Percentiles rank a stretch among this genome's conserved stretches.
These are phyloP conservation scores for Aplodontia rufa DNA, from an alignment of 2,113 vertebrate species.

Conservation along the genomic window DNA sequence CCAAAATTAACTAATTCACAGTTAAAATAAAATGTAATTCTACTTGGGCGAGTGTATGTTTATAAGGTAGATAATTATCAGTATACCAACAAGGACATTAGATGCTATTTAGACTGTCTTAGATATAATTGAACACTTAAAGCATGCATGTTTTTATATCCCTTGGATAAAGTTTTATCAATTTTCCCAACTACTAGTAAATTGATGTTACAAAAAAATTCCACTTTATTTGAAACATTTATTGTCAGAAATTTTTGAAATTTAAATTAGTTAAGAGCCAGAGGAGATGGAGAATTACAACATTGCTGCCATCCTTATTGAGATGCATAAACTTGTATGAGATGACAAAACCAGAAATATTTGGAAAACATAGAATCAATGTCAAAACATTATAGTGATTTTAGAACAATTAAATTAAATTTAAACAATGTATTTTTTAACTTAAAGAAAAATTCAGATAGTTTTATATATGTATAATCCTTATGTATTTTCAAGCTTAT, in stretches of 20 bases:
- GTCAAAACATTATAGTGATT: not conserved
- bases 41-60: not conserved
- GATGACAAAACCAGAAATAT: not conserved
- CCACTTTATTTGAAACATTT: not conserved
- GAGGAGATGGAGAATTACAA: not conserved
- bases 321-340: not conserved
- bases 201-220: not conserved
- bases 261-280: not conserved
- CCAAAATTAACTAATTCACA: not conserved
- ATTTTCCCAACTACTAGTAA: not conserved
- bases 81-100: not conserved
- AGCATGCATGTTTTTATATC: not conserved
- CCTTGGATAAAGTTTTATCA: not conserved
- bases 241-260: not conserved
- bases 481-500: not conserved
- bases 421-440: not conserved
- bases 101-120: not conserved
- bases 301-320: not conserved
- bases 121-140: not conserved
- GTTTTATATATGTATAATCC: not conserved
- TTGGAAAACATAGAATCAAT: not conserved
- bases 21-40: constrained; percentile 14
- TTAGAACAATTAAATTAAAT: not conserved
- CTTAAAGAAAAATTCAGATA: not conserved
- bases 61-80: not conserved